These are phyloP conservation scores for Pseudomugil tenellus DNA, from an alignment of 2,797 vertebrate species.

Conservation along the genomic window DNA sequence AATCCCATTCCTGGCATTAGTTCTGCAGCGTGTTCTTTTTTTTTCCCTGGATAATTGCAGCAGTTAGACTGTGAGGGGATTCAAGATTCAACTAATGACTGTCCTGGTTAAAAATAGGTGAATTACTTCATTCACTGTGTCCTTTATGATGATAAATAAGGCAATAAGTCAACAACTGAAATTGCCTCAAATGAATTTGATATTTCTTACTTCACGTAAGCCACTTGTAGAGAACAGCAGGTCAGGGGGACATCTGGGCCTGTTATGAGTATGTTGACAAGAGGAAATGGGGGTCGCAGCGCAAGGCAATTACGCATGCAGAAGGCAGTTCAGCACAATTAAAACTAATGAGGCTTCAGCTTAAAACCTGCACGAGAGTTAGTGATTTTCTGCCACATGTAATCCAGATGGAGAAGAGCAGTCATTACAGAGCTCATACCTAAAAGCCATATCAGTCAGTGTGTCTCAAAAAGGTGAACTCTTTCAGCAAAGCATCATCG, in stretches of 20 bases:
- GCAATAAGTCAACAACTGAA: constrained; percentile 30
- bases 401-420: constrained; percentile 76
- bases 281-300: constrained; percentile 77
- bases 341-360: constrained; percentile 81
- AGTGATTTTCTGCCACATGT: constrained; percentile 79
- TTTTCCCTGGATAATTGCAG: constrained; percentile 57
- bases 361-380: constrained; percentile 69
- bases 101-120: constrained; percentile 32
- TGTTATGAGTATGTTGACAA: constrained; percentile 75
- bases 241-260: constrained; percentile 69
- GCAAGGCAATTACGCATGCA: constrained; percentile 76
- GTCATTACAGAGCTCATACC: constrained; percentile 58
- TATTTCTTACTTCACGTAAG: constrained; percentile 29
- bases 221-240: constrained; percentile 48
- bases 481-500: constrained; percentile 27
- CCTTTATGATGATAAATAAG: constrained; percentile 39
- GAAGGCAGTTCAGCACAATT: constrained; percentile 75
- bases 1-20: constrained; percentile 76
- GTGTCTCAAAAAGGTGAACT: constrained; percentile 36
- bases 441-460: constrained; percentile 37
- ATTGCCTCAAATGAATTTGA: constrained; percentile 31
- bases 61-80: constrained; percentile 33
- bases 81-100: constrained; percentile 41
- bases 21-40: constrained; percentile 66
- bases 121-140: constrained; percentile 25